Percentiles rank a stretch among this genome's conserved stretches.
phyloP scores from a whole-genome alignment of 1,140 invertebrate genomes.

The Gonioctena quinquepunctata region DNA sequence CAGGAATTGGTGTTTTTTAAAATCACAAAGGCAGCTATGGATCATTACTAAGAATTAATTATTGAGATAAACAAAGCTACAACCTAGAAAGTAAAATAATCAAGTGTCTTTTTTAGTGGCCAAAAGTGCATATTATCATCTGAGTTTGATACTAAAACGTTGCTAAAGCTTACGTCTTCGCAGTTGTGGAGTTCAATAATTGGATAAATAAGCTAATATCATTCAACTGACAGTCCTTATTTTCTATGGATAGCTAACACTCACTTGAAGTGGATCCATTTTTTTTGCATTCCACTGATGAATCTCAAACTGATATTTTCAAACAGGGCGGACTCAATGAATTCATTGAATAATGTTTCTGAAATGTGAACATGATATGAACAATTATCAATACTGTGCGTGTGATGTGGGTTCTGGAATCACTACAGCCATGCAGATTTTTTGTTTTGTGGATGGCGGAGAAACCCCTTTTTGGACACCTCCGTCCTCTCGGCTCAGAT shows the following conservation, averaged over 20 bases:
- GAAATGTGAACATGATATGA: not conserved
- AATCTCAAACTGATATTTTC: not conserved
- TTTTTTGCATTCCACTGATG: not conserved
- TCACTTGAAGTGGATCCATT: no score
- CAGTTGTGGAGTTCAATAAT: not conserved
- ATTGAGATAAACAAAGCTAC: no score
- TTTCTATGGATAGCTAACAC: not conserved
- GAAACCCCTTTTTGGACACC: no score
- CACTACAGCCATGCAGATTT: not conserved
- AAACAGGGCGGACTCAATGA: not conserved
- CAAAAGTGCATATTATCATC: no score
- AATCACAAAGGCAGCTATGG: no score
- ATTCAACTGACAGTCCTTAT: not conserved
- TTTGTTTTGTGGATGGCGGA: no score
- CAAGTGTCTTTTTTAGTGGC: no score
- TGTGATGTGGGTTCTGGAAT: not conserved
- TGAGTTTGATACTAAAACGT: not conserved
- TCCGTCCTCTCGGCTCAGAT: no score
- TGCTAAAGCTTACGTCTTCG: not conserved
- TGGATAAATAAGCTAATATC: not conserved
- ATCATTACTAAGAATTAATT: no score
- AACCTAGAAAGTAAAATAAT: no score
- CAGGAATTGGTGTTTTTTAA: no score
- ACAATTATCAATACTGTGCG: not conserved
- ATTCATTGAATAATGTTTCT: not conserved